These are phyloP conservation scores for Drosophila bunnanda DNA, from an alignment of 2,888 invertebrate genomes.

Conservation along the genomic window DNA sequence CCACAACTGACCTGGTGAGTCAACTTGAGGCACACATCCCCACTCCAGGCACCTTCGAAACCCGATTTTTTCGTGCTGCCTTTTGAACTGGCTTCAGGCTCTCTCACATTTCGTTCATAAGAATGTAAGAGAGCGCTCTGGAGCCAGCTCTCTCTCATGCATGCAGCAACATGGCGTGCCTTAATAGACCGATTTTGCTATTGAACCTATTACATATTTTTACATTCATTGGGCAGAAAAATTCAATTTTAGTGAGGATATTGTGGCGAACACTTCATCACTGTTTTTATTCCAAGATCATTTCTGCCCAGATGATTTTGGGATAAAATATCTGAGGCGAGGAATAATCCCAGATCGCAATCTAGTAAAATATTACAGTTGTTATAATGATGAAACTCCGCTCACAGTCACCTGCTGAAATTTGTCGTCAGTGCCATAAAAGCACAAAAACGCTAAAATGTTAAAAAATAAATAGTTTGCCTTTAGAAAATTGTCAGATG, in stretches of 20 bases:
- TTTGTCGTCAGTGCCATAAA: constrained; percentile 2
- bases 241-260: not conserved
- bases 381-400: not conserved
- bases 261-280: not conserved
- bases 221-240: not conserved
- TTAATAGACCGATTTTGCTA: too few species aligned
- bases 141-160: too few species aligned
- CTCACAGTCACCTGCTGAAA: too few species aligned
- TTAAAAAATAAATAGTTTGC: not conserved
- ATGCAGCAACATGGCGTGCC: too few species aligned
- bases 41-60: too few species aligned
- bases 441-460: not conserved
- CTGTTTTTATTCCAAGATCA: constrained; percentile 5
- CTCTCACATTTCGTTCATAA: too few species aligned
- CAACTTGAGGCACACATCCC: too few species aligned
- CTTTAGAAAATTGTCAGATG: not conserved
- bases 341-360: constrained; percentile 1
- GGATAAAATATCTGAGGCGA: not conserved
- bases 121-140: too few species aligned
- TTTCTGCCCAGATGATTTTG: constrained; percentile 1
- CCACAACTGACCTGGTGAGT: too few species aligned
- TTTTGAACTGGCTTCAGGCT: too few species aligned
- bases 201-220: too few species aligned
- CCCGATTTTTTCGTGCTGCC: too few species aligned
- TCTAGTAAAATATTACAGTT: not conserved